Base-by-base conservation (phyloP, 1,140 invertebrate species). In the Drosophila ambigua region DNA sequence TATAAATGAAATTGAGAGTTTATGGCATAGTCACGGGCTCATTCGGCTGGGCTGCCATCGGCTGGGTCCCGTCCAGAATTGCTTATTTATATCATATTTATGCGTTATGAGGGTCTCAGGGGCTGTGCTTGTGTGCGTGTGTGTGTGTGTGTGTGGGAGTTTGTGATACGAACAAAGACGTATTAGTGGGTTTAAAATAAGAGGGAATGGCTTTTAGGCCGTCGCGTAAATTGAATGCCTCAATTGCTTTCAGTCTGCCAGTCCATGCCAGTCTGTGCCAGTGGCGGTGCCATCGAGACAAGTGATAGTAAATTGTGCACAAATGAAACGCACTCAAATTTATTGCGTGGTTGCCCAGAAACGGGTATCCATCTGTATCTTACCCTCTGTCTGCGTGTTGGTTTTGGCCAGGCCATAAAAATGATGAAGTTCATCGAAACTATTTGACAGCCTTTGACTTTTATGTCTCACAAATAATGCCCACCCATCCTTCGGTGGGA, bases 391-490 rank as follows among this genome's bases (percentile, higher is more conserved):
- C 11, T 49, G 31, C 13, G 26, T 26, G 0, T 57, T 48, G 54
- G 54, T 61, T 58, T 55, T 73, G 50, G 55, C 31, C 45, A 28
- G 39, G 41, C 35, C 74, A 82, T 78, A 82, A 83, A 83, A 72
- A 66, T 78, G 82, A 78, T 78, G 65, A 79, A 85, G 83, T 85
- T 85, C 82, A 88, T 85, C 83, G 83, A 66, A 88, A 85, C 82
- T 88, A 78, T 88, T 85, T 78, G 72, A 77, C 78, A 81, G 81
- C 67, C 68, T 77, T 66, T 87, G 68, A 77, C 78, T 78, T 64
- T 69, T 72, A 82, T 82, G 65, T 69, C 54, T 63, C 65, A 88
- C 58, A 67, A 84, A 75, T 61, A 60, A 62, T 81, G 59, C 23
- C 54, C 63, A 59, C 31, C 76, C 65, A 72, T 1, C 11, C 4